Evolutionary conservation across 2,113 vertebrate species (phyloP).

Genomic region (Centropus bengalensis): DNA sequence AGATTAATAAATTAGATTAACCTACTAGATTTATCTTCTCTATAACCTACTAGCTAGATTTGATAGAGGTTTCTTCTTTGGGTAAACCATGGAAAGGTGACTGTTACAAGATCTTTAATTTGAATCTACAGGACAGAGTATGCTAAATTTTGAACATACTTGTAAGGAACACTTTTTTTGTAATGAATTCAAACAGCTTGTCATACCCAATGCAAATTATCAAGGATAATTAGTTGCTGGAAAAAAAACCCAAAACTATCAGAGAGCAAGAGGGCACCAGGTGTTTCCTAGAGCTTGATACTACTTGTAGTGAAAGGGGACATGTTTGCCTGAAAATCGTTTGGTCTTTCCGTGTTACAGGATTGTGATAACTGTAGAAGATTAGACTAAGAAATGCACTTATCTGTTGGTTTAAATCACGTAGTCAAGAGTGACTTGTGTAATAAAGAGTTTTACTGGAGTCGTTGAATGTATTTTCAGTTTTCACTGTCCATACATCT

Average conservation of each 20-base stretch:
- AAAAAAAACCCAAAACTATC: not conserved
- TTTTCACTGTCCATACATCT: not conserved
- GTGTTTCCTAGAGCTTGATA: not conserved
- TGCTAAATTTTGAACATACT: not conserved
- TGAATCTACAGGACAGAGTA: not conserved
- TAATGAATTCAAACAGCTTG: not conserved
- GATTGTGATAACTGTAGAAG: not conserved
- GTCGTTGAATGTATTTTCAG: not conserved
- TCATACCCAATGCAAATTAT: not conserved
- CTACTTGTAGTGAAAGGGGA: not conserved
- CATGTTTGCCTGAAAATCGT: not conserved
- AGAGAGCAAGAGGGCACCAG: not conserved
- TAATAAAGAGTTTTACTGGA: not conserved
- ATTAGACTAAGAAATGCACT: not conserved
- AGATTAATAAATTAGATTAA: conserved; percentile 28
- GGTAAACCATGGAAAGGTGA: not conserved
- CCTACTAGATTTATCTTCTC: not conserved
- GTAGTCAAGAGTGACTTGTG: not conserved
- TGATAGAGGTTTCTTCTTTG: not conserved
- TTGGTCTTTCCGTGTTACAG: not conserved
- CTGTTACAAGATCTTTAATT: not conserved
- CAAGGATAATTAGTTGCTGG: not conserved
- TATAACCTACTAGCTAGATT: not conserved
- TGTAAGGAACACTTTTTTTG: not conserved
- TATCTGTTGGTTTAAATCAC: not conserved